A percentile compares a stretch with the other conserved stretches of the same genome.
These are phyloP conservation scores for Bubo blakistoni DNA, from an alignment of 2,113 vertebrate species.

Conservation along the genomic window DNA sequence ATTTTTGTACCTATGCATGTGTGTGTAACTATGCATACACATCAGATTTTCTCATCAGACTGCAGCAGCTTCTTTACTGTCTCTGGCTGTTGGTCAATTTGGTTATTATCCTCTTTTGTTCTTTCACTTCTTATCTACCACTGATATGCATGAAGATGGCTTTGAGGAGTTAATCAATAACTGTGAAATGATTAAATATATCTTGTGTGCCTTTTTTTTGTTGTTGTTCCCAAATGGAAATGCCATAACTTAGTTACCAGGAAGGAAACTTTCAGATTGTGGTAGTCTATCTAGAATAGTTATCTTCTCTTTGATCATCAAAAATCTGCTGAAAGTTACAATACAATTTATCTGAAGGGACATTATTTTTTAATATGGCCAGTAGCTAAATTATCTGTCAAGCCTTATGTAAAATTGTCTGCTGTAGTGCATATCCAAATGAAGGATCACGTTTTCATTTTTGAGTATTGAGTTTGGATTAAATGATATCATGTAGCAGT, in stretches of 20 bases:
- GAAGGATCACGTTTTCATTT: not conserved
- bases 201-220: not conserved
- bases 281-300: not conserved
- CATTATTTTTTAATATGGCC: not conserved
- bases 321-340: not conserved
- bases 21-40: not conserved
- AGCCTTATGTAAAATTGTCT: not conserved
- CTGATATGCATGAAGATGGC: conserved; percentile 12
- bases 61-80: not conserved
- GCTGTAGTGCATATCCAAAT: not conserved
- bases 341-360: not conserved
- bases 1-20: not conserved
- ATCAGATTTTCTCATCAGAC: not conserved
- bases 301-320: not conserved
- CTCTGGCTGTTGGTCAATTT: not conserved
- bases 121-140: conserved; percentile 37
- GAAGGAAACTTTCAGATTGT: not conserved
- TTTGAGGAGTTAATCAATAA: conserved; percentile 68
- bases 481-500: not conserved
- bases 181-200: not conserved
- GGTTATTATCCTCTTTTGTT: not conserved
- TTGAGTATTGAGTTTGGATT: not conserved
- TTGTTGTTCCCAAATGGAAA: not conserved
- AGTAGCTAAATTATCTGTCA: not conserved
- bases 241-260: not conserved